These are phyloP conservation scores for Nannoperca obscura DNA, from an alignment of 2,797 vertebrate genomes.

Conservation along the genomic window DNA sequence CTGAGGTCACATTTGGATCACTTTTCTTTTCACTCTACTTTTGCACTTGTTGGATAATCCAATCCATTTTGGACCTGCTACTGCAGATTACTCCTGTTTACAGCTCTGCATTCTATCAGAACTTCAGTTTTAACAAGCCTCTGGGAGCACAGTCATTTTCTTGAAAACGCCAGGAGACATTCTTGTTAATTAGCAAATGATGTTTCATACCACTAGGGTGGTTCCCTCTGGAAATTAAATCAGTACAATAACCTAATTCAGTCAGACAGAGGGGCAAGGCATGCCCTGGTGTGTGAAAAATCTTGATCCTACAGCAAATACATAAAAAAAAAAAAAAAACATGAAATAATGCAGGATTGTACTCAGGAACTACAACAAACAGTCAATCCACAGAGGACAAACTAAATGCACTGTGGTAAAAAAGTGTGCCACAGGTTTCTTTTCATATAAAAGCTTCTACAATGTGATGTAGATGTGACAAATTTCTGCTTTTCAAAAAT, in stretches of 20 bases:
- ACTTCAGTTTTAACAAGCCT: constrained; percentile 57
- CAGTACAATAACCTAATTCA: constrained; percentile 80
- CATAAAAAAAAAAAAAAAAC: constrained; percentile 18
- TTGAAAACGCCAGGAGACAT: constrained; percentile 76
- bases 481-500: not conserved
- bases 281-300: constrained; percentile 42
- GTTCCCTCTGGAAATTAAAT: constrained; percentile 81
- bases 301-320: constrained; percentile 22
- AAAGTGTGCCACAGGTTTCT: constrained; percentile 10
- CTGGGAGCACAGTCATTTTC: constrained; percentile 67
- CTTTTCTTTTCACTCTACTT: constrained; percentile 3
- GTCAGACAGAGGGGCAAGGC: constrained; percentile 58
- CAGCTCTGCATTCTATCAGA: constrained; percentile 55
- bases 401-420: constrained; percentile 24
- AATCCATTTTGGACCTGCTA: constrained; percentile 17
- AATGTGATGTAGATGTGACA: not conserved
- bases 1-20: constrained; percentile 4
- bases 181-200: constrained; percentile 80
- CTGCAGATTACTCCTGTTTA: constrained; percentile 65
- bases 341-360: constrained; percentile 15
- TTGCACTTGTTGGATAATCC: constrained; percentile 22
- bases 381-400: not conserved
- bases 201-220: constrained; percentile 71
- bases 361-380: not conserved
- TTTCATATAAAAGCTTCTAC: not conserved